Conservation (phyloP, 2,113 vertebrate genomes). For the Neolamprologus hecqui region DNA sequence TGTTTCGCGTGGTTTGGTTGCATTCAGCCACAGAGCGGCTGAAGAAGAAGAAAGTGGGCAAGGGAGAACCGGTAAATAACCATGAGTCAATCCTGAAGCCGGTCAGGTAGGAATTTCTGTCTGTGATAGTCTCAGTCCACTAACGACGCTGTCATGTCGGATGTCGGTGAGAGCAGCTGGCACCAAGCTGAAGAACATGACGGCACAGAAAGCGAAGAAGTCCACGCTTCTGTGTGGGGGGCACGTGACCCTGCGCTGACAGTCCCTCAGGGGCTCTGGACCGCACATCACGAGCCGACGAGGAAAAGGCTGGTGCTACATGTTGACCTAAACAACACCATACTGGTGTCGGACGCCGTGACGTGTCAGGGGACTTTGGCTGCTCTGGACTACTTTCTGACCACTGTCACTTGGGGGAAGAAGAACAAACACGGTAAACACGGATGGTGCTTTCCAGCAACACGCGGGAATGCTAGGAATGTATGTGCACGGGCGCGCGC, state of each 20-base stretch:
- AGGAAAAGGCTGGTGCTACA: conserved; percentile 75
- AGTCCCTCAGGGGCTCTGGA: not conserved
- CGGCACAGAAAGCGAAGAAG: not conserved
- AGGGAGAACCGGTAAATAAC: not conserved
- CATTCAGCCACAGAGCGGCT: too few relatives aligned
- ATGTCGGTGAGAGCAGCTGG: not conserved
- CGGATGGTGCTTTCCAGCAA: not conserved
- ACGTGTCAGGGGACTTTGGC: conserved; percentile 71
- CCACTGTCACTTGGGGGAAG: conserved; percentile 70
- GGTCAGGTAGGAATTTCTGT: not conserved
- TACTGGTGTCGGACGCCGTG: conserved; percentile 76
- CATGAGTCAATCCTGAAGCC: not conserved
- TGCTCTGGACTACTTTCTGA: conserved; percentile 77
- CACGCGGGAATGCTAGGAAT: not conserved
- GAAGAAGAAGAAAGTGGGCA: not conserved
- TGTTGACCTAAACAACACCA: conserved; percentile 83
- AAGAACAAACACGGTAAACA: not conserved
- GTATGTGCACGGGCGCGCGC: not conserved
- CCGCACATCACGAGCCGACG: not conserved
- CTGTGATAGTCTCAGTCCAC: too few relatives aligned
- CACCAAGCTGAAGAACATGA: not conserved
- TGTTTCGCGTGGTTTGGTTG: not conserved
- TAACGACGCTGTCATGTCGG: not conserved
- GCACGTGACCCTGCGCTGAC: not conserved
- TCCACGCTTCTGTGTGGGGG: not conserved